These are phyloP conservation scores for Crocuta crocuta DNA, from an alignment of 2,113 vertebrate species.

Conservation along the genomic window DNA sequence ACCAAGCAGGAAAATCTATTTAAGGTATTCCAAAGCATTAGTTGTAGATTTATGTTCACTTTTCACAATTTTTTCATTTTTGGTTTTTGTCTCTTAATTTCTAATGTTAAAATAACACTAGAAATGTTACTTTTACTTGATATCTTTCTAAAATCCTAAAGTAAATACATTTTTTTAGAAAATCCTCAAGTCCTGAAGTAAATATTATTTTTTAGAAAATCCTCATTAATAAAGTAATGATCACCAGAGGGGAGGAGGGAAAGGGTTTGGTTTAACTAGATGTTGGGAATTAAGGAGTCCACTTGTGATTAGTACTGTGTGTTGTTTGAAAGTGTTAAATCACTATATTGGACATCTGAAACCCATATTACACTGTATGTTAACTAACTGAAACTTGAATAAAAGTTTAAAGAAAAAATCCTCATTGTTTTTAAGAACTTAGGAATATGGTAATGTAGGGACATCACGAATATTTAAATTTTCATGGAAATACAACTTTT, in stretches of 20 bases:
- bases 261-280: no score
- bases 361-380: no score
- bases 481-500: not conserved
- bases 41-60: not conserved
- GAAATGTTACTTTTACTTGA: not conserved
- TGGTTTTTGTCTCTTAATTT: not conserved
- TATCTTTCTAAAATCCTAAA: not conserved
- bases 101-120: not conserved
- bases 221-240: no score
- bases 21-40: not conserved
- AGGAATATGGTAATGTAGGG: not conserved
- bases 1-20: not conserved
- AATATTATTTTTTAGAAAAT: not conserved
- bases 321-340: no score
- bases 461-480: not conserved
- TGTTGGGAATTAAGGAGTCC: no score
- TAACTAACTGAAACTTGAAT: no score
- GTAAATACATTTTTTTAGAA: not conserved
- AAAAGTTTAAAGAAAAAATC: no score
- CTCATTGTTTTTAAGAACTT: not conserved
- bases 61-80: not conserved
- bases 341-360: no score
- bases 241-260: no score
- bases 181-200: no score
- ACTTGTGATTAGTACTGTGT: no score